A percentile compares a stretch with the other conserved stretches of the same genome.
Conservation (phyloP, 1,140 invertebrate genomes). For the Drosophila truncata region DNA sequence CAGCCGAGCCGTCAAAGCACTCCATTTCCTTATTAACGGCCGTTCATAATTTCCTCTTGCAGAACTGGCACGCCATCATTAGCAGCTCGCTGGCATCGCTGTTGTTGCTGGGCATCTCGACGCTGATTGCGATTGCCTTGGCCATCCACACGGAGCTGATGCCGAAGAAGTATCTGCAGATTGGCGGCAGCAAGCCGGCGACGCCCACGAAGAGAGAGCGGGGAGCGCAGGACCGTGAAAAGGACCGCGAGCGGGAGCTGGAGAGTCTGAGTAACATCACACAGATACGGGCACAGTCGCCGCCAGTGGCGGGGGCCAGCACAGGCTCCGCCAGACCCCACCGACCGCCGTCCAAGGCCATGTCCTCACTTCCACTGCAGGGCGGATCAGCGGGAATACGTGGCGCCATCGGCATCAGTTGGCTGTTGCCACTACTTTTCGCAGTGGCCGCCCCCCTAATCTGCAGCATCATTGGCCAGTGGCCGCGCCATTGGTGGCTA, state of each 20-base stretch:
- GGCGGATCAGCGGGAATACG: constrained; percentile 69
- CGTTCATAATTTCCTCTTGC: constrained; percentile 57
- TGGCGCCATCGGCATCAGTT: constrained; percentile 84
- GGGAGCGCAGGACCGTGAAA: constrained; percentile 39
- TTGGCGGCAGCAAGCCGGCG: constrained; percentile 52
- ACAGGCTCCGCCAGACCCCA: not conserved
- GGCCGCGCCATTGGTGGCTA: constrained; percentile 84
- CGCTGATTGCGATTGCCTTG: constrained; percentile 82
- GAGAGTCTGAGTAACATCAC: constrained; percentile 73
- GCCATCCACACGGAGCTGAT: constrained; percentile 84
- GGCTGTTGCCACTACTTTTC: constrained; percentile 81
- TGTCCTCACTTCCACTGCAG: constrained; percentile 7
- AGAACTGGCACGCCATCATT: constrained; percentile 84
- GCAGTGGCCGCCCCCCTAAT: constrained; percentile 82
- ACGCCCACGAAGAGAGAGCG: constrained; percentile 43
- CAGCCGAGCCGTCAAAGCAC: constrained; percentile 52
- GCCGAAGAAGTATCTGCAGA: constrained; percentile 82
- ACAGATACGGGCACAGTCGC: constrained; percentile 70
- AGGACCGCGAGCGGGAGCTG: constrained; percentile 25
- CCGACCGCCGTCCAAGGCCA: constrained; percentile 2
- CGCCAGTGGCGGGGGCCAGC: constrained; percentile 20
- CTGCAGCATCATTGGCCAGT: constrained; percentile 84
- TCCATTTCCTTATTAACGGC: constrained; percentile 69
- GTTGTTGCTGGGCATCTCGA: constrained; percentile 81
- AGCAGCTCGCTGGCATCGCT: constrained; percentile 83